Percentiles rank a stretch among this genome's conserved stretches.
These are phyloP conservation scores for Redunca redunca DNA, from an alignment of 2,113 vertebrate genomes.

Conservation along the genomic window DNA sequence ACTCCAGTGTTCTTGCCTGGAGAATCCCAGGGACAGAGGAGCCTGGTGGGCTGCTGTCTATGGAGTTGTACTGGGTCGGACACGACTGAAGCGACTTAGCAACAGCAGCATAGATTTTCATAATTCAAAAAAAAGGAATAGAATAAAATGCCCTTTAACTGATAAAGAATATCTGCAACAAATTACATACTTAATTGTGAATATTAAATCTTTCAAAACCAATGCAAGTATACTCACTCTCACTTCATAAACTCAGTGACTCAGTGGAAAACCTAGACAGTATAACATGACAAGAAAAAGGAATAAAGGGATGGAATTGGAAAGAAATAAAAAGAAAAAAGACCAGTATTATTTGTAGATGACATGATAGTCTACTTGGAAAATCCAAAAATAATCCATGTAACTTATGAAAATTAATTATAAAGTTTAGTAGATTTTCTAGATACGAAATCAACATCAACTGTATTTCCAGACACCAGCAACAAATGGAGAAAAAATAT, in stretches of 20 bases:
- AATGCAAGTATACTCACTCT: background rate
- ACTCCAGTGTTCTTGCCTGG: background rate
- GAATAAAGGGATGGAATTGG: background rate
- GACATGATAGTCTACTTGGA: background rate
- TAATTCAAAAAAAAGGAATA: background rate
- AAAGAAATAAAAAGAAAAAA: background rate
- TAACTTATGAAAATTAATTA: background rate
- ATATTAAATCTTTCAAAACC: background rate
- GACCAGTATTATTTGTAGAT: background rate
- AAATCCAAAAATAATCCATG: background rate
- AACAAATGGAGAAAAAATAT: background rate
- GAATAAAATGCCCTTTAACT: background rate
- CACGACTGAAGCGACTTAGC: background rate
- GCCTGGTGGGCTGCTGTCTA: background rate
- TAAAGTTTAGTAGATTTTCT: background rate
- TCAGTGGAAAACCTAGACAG: background rate
- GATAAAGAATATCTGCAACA: background rate
- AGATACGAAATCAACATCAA: background rate
- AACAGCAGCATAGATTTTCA: background rate
- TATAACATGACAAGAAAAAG: background rate
- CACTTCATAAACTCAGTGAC: background rate
- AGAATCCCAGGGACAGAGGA: background rate
- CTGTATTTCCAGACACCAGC: background rate
- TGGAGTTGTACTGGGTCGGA: background rate
- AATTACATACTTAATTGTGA: background rate